Base-by-base conservation (phyloP, 2,888 invertebrate species). In the Cremastobaeus sp. region DNA sequence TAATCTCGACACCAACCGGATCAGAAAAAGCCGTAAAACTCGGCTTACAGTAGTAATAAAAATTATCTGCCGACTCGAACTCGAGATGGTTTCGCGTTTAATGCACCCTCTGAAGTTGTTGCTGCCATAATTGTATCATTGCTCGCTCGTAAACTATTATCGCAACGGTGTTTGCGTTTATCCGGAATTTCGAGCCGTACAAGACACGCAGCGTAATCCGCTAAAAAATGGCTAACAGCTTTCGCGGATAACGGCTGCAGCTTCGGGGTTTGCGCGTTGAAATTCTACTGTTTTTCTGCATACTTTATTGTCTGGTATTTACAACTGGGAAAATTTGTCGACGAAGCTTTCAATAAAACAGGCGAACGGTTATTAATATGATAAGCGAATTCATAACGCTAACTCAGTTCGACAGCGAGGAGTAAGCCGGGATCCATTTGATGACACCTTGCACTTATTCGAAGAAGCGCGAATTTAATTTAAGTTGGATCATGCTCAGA, bases 121-220 rank as follows among this genome's bases (percentile, higher is more conserved):
- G 9, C 39, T 6, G 32, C 12, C 60, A 21, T 69, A 69, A 69
- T 69, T 69, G 54, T 60, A 54, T 60, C 69, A 60, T 69, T 60
- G 69, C 55, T 54, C 54, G 28, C 12, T 54, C 60, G 37, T 52
- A 60, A 50, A 68, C 50, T 45, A 52, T 68, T 59, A 59, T 59
- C 68, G 43, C 50, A 17, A 11, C 18, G 25, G 34, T 11, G 43
- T 34, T 43, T 9, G 35, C 57, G 18, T 4, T 11, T 25, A 57
- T 21, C 35, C 41, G 48, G 57, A 64, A 64, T 32, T 54, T 30
- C 18, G 32, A 17, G 30, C 9, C 41, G 2, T 32, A 21, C 39
- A 39, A 21, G 18, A 32, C 32, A n/a, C 25, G 12, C 3, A n/a
- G 20, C 12, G 9, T 32, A 41, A 50, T 62, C 41, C 41, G 20